phyloP scores from a whole-genome alignment of 1,140 invertebrate species.

The Panagrolaimus sp. region DNA sequence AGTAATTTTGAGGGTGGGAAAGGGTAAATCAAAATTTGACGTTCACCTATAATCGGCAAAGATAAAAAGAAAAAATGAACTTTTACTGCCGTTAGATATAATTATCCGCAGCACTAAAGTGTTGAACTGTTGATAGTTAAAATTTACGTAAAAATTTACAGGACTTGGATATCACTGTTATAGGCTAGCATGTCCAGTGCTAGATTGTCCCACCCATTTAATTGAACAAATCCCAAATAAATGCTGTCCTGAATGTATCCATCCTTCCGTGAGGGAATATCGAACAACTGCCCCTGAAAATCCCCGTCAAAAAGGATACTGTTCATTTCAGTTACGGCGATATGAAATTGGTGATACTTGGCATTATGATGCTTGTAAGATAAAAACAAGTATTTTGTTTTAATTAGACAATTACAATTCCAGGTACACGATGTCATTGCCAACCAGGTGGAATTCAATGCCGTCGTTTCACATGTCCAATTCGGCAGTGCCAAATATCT shows the following conservation, averaged over 20 bases:
- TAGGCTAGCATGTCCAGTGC: not conserved
- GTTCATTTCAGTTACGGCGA: not conserved
- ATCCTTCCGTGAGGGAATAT: not conserved
- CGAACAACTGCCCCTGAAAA: not conserved
- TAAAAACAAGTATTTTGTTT: too few species aligned
- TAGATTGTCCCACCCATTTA: not conserved
- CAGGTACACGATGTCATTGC: slow-evolving; percentile 2
- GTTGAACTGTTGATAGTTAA: not conserved
- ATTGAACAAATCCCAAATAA: not conserved
- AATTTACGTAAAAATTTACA: not conserved
- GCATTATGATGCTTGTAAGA: not conserved
- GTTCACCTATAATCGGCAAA: too few species aligned
- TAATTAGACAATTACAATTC: too few species aligned
- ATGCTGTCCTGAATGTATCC: slow-evolving; percentile 10
- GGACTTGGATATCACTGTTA: not conserved
- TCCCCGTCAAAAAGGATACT: not conserved
- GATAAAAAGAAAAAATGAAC: too few species aligned
- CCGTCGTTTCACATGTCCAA: not conserved
- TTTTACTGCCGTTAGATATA: too few species aligned
- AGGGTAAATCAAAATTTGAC: too few species aligned
- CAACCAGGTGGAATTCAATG: not conserved
- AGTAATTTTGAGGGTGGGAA: too few species aligned
- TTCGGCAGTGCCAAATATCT: not conserved
- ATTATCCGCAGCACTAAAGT: too few species aligned
- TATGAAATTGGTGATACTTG: not conserved